Conservation (phyloP, 2,888 invertebrate species). For the Abrostola tripartita region DNA sequence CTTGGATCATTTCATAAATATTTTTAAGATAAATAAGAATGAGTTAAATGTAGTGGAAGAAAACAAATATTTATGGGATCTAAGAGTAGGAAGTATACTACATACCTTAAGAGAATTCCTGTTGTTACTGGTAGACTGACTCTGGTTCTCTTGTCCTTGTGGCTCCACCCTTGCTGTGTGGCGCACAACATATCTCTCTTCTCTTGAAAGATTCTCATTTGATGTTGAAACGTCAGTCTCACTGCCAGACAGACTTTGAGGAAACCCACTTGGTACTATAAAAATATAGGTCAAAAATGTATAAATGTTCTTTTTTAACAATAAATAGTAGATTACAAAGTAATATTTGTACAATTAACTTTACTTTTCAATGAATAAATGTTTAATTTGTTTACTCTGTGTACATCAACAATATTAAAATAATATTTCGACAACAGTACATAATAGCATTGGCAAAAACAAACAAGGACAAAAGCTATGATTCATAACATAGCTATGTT, state of each 20-base stretch:
- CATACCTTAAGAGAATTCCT: constrained; percentile 89
- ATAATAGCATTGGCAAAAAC: constrained; percentile 31
- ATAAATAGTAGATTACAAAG: not conserved
- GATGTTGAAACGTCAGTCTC: constrained; percentile 97
- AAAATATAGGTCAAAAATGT: not conserved
- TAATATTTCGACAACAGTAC: constrained; percentile 32
- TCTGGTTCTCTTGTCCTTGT: constrained; percentile 95
- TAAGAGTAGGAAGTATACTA: not conserved
- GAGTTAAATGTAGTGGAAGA: no score
- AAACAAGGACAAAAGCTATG: constrained; percentile 69
- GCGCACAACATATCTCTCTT: constrained; percentile 94
- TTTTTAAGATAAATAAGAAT: no score
- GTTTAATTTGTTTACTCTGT: not conserved
- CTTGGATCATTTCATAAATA: no score
- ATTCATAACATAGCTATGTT: constrained; percentile 69
- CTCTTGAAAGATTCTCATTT: constrained; percentile 95
- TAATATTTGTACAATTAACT: not conserved
- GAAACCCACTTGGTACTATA: constrained; percentile 88
- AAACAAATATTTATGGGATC: no score
- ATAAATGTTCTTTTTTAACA: not conserved
- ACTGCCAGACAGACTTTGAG: constrained; percentile 94
- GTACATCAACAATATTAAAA: not conserved
- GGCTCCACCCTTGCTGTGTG: constrained; percentile 96
- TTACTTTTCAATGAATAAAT: not conserved
- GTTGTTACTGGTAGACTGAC: constrained; percentile 81